A percentile compares a stretch with the other conserved stretches of the same genome.
Evolutionary conservation across 1,140 invertebrate species (phyloP).

Genomic region (Drosophila arizonae): DNA sequence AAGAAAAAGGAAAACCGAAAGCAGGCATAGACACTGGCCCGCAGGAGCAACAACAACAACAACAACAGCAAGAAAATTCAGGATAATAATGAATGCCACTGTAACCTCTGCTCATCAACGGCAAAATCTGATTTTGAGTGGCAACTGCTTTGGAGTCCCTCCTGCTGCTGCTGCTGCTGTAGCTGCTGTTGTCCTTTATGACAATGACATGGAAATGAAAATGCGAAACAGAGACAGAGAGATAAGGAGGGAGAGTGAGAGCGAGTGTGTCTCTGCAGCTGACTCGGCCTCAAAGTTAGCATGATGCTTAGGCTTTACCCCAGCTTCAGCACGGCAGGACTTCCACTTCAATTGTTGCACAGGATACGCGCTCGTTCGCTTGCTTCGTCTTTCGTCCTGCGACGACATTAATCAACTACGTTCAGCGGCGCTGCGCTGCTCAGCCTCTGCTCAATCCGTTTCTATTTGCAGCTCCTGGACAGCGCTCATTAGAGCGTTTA

Average conservation of each 20-base stretch:
- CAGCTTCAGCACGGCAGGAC: constrained; percentile 5
- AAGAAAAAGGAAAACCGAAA: constrained; percentile 1
- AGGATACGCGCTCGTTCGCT: not conserved
- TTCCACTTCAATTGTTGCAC: constrained; percentile 27
- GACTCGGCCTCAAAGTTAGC: constrained; percentile 12
- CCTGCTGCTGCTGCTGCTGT: constrained; percentile 36
- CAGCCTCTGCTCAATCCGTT: not conserved
- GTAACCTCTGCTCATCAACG: constrained; percentile 14
- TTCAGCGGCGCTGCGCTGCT: not conserved
- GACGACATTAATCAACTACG: constrained; percentile 69
- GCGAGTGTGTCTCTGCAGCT: constrained; percentile 9
- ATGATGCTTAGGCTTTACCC: not conserved
- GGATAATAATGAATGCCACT: constrained; percentile 45
- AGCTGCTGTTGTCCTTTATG: constrained; percentile 53
- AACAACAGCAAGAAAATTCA: constrained; percentile 4
- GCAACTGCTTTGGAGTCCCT: constrained; percentile 26
- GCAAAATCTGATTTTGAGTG: constrained; percentile 63
- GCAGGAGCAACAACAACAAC: constrained; percentile 8
- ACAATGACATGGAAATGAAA: constrained; percentile 70
- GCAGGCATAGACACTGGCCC: constrained; percentile 8
- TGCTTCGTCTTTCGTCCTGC: constrained; percentile 40
- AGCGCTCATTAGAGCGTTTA: constrained; percentile 12
- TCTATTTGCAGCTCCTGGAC: constrained; percentile 33
- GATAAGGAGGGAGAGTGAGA: no score
- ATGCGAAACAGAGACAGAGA: no score